A percentile compares a stretch with the other conserved stretches of the same genome.
Evolutionary conservation across 2,797 vertebrate species (phyloP).

Genomic region (Anguilla pacifica): DNA sequence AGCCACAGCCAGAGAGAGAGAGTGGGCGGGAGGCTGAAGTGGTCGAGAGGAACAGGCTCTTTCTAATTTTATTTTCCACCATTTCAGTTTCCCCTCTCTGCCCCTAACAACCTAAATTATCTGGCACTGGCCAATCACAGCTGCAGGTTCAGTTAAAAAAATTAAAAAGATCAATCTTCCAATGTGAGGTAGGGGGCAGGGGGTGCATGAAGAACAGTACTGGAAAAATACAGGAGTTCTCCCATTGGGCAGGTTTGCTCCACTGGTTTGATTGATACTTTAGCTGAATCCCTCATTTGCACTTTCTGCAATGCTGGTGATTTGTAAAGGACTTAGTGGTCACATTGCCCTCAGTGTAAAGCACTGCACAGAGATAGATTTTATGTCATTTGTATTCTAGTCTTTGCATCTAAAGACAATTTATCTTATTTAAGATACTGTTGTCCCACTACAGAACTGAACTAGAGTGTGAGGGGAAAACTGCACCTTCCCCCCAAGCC

Average conservation of each 20-base stretch:
- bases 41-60: neutral
- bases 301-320: slow-evolving; percentile 32
- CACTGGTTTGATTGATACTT: neutral
- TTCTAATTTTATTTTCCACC: slow-evolving; percentile 9
- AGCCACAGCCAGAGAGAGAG: neutral
- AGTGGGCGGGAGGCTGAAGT: neutral
- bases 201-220: neutral
- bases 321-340: slow-evolving; percentile 30
- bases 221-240: neutral
- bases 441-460: slow-evolving; percentile 43
- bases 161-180: neutral
- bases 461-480: neutral
- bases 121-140: neutral
- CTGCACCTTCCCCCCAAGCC: neutral
- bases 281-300: slow-evolving; percentile 18
- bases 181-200: neutral
- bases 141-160: neutral
- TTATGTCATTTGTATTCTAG: slow-evolving; percentile 38
- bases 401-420: slow-evolving; percentile 39
- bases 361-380: neutral
- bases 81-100: neutral
- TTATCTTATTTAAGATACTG: slow-evolving; percentile 41
- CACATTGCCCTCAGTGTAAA: slow-evolving; percentile 29
- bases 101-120: neutral
- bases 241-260: neutral